Base-by-base conservation (phyloP, 2,888 invertebrate genomes). In the Chloroclysta siterata region DNA sequence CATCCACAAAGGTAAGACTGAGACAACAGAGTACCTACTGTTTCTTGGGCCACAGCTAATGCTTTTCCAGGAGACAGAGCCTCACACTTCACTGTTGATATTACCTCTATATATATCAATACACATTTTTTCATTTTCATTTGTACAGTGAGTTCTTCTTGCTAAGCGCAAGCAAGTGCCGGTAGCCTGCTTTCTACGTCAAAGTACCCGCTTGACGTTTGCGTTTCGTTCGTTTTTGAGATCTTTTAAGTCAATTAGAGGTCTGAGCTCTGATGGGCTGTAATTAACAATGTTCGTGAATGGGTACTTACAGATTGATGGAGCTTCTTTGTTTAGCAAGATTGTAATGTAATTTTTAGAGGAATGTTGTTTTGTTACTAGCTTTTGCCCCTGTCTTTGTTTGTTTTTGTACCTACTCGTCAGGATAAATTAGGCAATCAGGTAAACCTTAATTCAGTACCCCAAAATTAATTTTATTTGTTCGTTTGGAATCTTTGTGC, bases 231-330 rank as follows among this genome's bases (percentile, higher is more conserved):
- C 75, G 72, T 77, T 74, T 79, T 77, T 76, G 72, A 74, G 68
- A 70, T 75, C 80, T 81, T 82, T 61, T 58, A 61, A 84, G 88
- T 89, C 88, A 89, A 89, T 90, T 89, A 90, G 84, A 65, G 66
- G 50, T 48, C 56, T 54, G 63, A 65, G 65, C 58, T 62, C 59
- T 66, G 66, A 67, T 68, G 60, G 58, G 46, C 47, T 62, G 65
- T 72, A 67, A 68, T 68, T 72, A 68, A 55, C 62, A 53, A 59
- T 58, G 58, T 52, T 52, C 47, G 41, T 33, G 57, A 56, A 57
- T 60, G 44, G 55, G 51, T 48, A 65, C 51, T 48, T 52, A 57
- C 62, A 57, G 62, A 63, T 63, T 63, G 62, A 63, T 63, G 57
- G 14, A 33, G 44, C 51, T 46, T 48, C 57, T 56, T 62, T 62